Evolutionary conservation across 1,140 invertebrate species (phyloP).

Genomic region (Zeugodacus cucurbitae): DNA sequence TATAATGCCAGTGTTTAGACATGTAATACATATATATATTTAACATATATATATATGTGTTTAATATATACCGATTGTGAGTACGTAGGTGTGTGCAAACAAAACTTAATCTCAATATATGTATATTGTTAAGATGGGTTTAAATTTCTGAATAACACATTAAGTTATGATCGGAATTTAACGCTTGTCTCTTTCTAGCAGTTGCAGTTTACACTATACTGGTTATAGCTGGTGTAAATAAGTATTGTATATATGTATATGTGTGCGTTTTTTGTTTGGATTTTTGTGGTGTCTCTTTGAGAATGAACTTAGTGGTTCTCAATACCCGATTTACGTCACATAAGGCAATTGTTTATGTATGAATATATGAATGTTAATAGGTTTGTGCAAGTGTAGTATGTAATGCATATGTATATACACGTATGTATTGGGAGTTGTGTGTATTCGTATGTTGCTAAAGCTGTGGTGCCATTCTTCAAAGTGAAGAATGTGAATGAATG

Average conservation of each 20-base stretch:
- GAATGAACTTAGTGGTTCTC: not conserved
- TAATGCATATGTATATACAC: not conserved
- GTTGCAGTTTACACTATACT: constrained; percentile 9
- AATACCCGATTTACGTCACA: not conserved
- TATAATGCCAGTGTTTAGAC: no score
- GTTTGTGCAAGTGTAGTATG: not conserved
- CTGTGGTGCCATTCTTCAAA: not conserved
- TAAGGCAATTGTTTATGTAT: not conserved
- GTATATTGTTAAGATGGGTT: not conserved
- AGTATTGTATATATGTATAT: no score
- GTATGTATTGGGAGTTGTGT: not conserved
- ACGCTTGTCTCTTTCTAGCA: not conserved
- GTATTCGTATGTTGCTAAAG: not conserved
- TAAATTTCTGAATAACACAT: not conserved
- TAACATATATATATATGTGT: not conserved
- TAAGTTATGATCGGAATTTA: not conserved
- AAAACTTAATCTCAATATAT: not conserved
- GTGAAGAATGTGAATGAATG: not conserved
- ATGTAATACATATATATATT: not conserved
- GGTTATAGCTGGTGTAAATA: not conserved
- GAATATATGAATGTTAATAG: not conserved
- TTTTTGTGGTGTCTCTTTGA: not conserved
- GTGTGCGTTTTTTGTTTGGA: not conserved
- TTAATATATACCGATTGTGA: not conserved
- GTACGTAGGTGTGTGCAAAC: not conserved